Evolutionary conservation across 2,113 vertebrate species (phyloP), one percentile per base, ranked within the genome.

Genomic region (Podiceps cristatus): DNA sequence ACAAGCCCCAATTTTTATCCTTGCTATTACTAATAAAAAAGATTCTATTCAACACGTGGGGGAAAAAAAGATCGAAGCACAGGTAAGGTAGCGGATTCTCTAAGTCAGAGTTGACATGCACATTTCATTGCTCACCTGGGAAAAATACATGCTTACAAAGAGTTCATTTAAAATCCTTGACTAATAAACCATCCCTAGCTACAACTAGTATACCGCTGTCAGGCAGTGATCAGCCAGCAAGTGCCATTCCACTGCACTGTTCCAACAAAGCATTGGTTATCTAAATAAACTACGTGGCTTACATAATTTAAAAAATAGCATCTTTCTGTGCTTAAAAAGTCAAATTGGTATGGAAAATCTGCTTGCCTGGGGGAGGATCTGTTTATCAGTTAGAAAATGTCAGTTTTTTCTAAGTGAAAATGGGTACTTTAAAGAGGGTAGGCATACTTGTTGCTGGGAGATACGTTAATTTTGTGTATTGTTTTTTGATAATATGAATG

Each of bases 401-500:
- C 18, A 37, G 7, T 18, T 40, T 86, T 78, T 37, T 50, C 23
- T 15, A 22, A 74, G 25, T 86, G 13, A 66, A 88, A 76, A 33
- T 14, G 6, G 6, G 11, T 71, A 10, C 5, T 88, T 74, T 25
- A n/a, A 44, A 63, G 56, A 82, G 35, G 35, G 4, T 6, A 27
- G 10, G 56, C n/a, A 13, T 17, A 56, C 29, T 10, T 83, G 19
- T 73, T 82, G 20, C 60, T 94, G 58, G 40, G 56, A 78, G 25
- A 60, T 13, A 19, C 0, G 5, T 27, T 3, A 10, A 9, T 58
- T 77, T 55, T 56, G 2, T 89, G 4, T 71, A 2, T 5, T 74
- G n/a, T 0, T 19, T 88, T 93, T 86, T 81, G 24, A 56, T 83
- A 56, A 64, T 25, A 31, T 10, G 20, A 83, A 63, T 80, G 44